These are phyloP conservation scores for Chrysolina oricalcia DNA, from an alignment of 2,888 invertebrate genomes.

Conservation along the genomic window DNA sequence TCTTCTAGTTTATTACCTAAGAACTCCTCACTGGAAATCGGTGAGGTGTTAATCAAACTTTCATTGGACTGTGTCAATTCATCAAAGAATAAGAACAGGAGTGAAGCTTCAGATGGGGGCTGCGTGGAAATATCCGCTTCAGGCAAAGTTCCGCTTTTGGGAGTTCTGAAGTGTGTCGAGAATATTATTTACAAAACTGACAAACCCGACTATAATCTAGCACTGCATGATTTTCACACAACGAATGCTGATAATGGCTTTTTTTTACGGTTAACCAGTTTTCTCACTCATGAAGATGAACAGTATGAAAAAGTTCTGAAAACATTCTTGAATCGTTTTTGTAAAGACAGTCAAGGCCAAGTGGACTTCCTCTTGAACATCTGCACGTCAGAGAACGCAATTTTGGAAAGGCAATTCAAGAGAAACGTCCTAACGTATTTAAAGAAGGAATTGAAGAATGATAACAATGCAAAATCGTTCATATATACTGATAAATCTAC, in stretches of 20 bases:
- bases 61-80: conserved; percentile 71
- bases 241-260: conserved; percentile 67
- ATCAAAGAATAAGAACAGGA: conserved; percentile 59
- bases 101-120: conserved; percentile 56
- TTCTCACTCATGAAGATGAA: conserved; percentile 33
- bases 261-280: conserved; percentile 62
- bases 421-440: conserved; percentile 45
- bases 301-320: conserved; percentile 47
- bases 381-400: conserved; percentile 44
- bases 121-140: conserved; percentile 66
- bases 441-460: conserved; percentile 35
- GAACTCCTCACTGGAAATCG: conserved; percentile 67
- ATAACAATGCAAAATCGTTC: conserved; percentile 33
- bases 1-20: conserved; percentile 71
- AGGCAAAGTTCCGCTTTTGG: conserved; percentile 74
- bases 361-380: conserved; percentile 57
- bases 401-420: conserved; percentile 43
- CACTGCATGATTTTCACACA: conserved; percentile 71
- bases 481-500: conserved; percentile 34
- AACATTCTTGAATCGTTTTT: conserved; percentile 71
- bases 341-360: conserved; percentile 44
- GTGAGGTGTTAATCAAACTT: conserved; percentile 70
- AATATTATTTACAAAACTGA: conserved; percentile 73
- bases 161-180: conserved; percentile 74
- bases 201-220: conserved; percentile 69